Percentiles rank a stretch among this genome's conserved stretches.
phyloP scores from a whole-genome alignment of 2,888 invertebrate genomes.

The Folsomia manolachei region DNA sequence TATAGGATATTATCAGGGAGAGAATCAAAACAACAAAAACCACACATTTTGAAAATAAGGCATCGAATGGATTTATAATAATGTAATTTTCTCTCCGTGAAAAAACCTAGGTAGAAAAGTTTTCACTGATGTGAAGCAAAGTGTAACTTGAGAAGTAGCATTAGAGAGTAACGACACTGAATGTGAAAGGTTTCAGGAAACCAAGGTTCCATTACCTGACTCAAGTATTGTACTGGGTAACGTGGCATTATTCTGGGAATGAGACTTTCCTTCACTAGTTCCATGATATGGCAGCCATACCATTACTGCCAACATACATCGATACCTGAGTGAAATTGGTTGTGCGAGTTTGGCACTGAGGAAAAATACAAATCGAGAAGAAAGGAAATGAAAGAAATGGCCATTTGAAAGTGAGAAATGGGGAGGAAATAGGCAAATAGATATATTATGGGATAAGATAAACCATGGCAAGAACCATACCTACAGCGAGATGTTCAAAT shows the following conservation, averaged over 20 bases:
- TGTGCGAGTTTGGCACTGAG: background rate
- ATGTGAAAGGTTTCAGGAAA: slow-evolving; percentile 6
- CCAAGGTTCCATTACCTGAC: background rate
- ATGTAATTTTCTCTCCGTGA: background rate
- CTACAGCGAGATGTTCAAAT: background rate
- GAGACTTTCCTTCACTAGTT: no score
- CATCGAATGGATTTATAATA: no score
- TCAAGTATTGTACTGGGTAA: background rate
- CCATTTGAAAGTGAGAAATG: slow-evolving; percentile 40
- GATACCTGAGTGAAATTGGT: background rate
- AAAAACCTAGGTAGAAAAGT: background rate
- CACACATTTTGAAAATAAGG: no score
- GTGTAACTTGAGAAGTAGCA: background rate
- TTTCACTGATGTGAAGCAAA: background rate
- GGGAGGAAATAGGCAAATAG: slow-evolving; percentile 33
- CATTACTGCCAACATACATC: background rate
- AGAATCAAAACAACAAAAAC: no score
- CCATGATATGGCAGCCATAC: no score
- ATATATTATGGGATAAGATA: slow-evolving; percentile 7
- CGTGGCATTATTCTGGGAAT: no score
- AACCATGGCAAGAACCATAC: background rate
- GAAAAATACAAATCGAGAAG: slow-evolving; percentile 14
- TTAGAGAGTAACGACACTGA: background rate
- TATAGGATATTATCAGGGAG: no score
- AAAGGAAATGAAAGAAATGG: slow-evolving; percentile 42